Evolutionary conservation across 2,797 vertebrate species (phyloP).

Genomic region (Phrynocephalus forsythii): DNA sequence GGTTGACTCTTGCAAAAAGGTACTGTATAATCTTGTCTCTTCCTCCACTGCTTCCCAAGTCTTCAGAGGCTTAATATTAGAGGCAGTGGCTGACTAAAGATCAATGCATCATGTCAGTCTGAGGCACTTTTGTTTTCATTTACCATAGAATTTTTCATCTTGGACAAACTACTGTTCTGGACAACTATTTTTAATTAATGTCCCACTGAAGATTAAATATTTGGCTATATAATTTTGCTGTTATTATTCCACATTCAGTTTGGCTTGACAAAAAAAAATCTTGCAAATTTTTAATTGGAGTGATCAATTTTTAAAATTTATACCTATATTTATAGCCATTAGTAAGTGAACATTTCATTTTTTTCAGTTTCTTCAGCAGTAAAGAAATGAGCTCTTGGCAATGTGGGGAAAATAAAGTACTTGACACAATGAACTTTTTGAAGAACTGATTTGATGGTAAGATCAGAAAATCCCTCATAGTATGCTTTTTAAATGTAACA

Average conservation of each 20-base stretch:
- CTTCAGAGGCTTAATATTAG: slow-evolving; percentile 32
- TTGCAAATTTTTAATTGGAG: slow-evolving; percentile 33
- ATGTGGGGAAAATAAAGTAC: slow-evolving; percentile 45
- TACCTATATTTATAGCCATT: slow-evolving; percentile 52
- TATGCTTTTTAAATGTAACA: slow-evolving; percentile 26
- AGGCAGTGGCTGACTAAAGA: slow-evolving; percentile 49
- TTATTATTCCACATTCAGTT: slow-evolving; percentile 48
- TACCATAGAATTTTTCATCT: background rate
- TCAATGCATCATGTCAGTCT: slow-evolving; percentile 17
- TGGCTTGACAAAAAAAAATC: slow-evolving; percentile 22
- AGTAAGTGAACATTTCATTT: slow-evolving; percentile 37
- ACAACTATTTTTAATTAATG: slow-evolving; percentile 30
- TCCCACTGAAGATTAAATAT: slow-evolving; percentile 27
- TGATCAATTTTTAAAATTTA: slow-evolving; percentile 15
- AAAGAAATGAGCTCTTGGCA: slow-evolving; percentile 48
- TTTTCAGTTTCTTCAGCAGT: slow-evolving; percentile 54
- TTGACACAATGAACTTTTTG: slow-evolving; percentile 48
- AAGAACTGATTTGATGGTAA: slow-evolving; percentile 47
- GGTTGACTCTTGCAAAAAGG: slow-evolving; percentile 31
- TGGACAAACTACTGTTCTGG: background rate
- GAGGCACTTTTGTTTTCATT: background rate
- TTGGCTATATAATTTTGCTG: slow-evolving; percentile 12
- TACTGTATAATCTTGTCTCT: slow-evolving; percentile 25
- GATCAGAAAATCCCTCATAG: slow-evolving; percentile 51
- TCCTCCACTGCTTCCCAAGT: slow-evolving; percentile 4